phyloP scores from a whole-genome alignment of 2,113 vertebrate species.

The Crotalus tigris region DNA sequence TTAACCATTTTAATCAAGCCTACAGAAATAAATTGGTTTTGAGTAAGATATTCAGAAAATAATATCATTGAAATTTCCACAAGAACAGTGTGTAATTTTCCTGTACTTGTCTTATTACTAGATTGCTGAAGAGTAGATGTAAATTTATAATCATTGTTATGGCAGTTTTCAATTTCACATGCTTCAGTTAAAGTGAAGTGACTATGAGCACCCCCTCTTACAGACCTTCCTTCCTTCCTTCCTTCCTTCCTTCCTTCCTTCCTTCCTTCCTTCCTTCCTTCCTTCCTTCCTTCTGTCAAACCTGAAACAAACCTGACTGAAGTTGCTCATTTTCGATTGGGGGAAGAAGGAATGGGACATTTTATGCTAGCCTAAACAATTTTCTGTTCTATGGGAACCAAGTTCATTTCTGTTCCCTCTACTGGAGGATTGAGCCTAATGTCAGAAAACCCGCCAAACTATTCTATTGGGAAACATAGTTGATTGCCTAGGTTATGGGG shows the following conservation, averaged over 20 bases:
- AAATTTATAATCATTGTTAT: background rate
- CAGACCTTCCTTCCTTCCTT: background rate
- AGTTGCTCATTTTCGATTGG: too few relatives aligned
- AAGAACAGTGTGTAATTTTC: background rate
- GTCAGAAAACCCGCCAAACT: too few relatives aligned
- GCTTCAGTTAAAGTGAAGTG: background rate
- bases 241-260: background rate
- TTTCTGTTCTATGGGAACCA: too few relatives aligned
- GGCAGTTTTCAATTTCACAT: background rate
- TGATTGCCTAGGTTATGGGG: too few relatives aligned
- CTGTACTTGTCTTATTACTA: background rate
- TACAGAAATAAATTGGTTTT: background rate
- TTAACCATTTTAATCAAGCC: background rate
- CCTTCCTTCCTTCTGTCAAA: background rate
- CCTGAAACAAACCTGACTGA: too few relatives aligned
- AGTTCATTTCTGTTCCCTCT: too few relatives aligned
- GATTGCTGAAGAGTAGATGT: background rate
- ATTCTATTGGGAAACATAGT: too few relatives aligned
- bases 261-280: background rate
- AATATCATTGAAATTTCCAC: background rate
- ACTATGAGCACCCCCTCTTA: background rate
- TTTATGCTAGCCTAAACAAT: too few relatives aligned
- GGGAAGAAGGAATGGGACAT: too few relatives aligned
- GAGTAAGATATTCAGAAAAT: background rate
- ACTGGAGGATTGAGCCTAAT: too few relatives aligned